Percentiles rank a stretch among this genome's conserved stretches.
Evolutionary conservation across 1,140 invertebrate species (phyloP).

Genomic region (Teleopsis dalmanni): DNA sequence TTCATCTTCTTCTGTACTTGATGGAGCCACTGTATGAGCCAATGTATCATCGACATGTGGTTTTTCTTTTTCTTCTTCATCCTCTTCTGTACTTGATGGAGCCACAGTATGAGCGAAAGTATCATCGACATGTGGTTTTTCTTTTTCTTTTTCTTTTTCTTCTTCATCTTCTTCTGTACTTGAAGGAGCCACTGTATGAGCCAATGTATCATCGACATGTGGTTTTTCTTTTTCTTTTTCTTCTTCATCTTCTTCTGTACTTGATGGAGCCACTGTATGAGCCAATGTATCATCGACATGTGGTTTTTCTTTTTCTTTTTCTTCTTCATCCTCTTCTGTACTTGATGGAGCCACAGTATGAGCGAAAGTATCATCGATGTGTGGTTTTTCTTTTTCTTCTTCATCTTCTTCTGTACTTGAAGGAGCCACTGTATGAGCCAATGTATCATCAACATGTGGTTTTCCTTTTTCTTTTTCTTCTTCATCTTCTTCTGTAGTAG

Average conservation of each 20-base stretch:
- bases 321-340: background rate
- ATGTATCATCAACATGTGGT: background rate
- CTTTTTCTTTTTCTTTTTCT: no score
- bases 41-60: background rate
- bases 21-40: background rate
- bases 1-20: background rate
- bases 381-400: background rate
- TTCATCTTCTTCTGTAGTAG: conserved; percentile 11
- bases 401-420: background rate
- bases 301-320: background rate
- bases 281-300: background rate
- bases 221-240: background rate
- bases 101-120: background rate
- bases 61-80: conserved; percentile 9
- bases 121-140: background rate
- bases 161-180: background rate
- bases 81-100: background rate
- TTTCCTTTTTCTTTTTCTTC: no score
- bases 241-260: background rate
- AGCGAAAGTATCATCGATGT: background rate
- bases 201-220: background rate
- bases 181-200: conserved; percentile 6
- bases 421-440: background rate
- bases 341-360: background rate
- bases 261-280: background rate